These are phyloP conservation scores for Drosophila nannoptera DNA, from an alignment of 1,140 invertebrate species.

Conservation along the genomic window DNA sequence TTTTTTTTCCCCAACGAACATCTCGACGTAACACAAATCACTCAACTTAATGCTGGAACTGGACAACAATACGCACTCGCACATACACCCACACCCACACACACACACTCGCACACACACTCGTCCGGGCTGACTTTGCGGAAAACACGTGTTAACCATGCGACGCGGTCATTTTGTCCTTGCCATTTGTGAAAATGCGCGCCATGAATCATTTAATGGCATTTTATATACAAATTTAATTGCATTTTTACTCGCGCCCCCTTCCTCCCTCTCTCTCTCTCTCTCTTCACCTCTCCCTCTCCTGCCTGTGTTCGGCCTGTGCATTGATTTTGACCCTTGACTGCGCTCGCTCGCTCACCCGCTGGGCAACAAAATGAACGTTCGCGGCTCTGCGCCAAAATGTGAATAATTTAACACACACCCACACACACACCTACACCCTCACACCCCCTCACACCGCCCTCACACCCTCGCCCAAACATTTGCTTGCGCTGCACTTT, in stretches of 20 bases:
- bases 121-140: constrained; percentile 40
- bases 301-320: constrained; percentile 27
- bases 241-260: constrained; percentile 50
- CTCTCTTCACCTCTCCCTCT: constrained; percentile 2
- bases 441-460: neutral
- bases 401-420: constrained; percentile 71
- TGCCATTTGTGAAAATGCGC: constrained; percentile 55
- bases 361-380: constrained; percentile 51
- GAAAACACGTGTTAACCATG: constrained; percentile 70
- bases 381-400: constrained; percentile 58
- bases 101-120: constrained; percentile 18
- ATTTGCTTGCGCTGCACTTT: constrained; percentile 62
- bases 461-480: constrained; percentile 21
- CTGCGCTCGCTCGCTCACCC: neutral
- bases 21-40: constrained; percentile 18
- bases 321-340: constrained; percentile 50
- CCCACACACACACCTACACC: neutral
- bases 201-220: constrained; percentile 69
- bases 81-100: constrained; percentile 15
- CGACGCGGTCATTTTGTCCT: constrained; percentile 51
- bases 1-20: constrained; percentile 10
- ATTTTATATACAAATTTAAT: constrained; percentile 62
- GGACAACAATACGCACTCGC: constrained; percentile 22
- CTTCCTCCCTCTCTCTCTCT: neutral
- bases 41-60: constrained; percentile 38